A percentile compares a stretch with the other conserved stretches of the same genome.
Evolutionary conservation across 1,140 invertebrate genomes (phyloP).

Genomic region (Amphibalanus amphitrite): DNA sequence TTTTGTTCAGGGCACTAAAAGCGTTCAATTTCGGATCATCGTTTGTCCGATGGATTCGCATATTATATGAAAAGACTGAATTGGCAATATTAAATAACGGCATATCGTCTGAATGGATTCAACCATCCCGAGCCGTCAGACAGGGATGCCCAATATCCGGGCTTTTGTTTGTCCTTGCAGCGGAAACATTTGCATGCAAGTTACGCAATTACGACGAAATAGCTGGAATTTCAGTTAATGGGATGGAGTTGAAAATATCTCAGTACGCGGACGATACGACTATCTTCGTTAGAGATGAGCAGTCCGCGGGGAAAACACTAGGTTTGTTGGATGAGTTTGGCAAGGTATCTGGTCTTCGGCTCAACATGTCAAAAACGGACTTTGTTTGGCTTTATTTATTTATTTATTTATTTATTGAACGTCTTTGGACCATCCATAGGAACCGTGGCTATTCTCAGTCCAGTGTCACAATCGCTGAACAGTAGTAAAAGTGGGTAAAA

Average conservation of each 20-base stretch:
- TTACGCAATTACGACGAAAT: background rate
- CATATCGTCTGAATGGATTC: background rate
- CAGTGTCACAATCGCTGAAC: no score
- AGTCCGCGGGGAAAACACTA: background rate
- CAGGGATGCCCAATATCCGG: background rate
- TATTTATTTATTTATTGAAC: no score
- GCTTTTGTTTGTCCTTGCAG: background rate
- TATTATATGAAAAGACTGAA: background rate
- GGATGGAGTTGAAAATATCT: background rate
- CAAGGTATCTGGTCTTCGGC: background rate
- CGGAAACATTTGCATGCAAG: background rate
- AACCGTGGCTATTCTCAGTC: no score
- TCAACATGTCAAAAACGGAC: background rate
- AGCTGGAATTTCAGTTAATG: background rate
- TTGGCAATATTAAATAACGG: background rate
- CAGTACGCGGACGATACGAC: background rate
- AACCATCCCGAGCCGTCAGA: background rate
- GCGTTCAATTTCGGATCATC: background rate
- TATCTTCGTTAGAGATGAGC: background rate
- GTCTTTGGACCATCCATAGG: no score
- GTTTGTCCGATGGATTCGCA: background rate
- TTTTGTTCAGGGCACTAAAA: background rate
- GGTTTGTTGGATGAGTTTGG: background rate
- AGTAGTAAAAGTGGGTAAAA: no score
- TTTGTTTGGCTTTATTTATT: no score